Evolutionary conservation across 2,797 vertebrate species (phyloP), one percentile per base, ranked within the genome.

Genomic region (Gallirallus australis): DNA sequence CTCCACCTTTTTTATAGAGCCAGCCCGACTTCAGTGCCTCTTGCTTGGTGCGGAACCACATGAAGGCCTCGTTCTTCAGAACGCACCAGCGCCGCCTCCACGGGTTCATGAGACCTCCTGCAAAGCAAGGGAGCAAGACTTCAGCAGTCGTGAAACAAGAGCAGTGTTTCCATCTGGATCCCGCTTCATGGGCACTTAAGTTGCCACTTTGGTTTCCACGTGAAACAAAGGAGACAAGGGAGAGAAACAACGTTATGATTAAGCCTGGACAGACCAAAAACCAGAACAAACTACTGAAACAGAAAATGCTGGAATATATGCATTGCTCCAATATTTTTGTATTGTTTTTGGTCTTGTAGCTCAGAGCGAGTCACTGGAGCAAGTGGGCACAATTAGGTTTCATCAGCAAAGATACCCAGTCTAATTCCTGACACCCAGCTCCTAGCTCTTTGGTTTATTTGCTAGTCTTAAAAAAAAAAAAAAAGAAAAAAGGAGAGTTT

Each of bases 11-110:
- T 93, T 99, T 99, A 94, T 99, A 99, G 21, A 99, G 98, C 99
- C 99, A 99, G 73, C 99, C 99, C 0, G 98, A 99, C 94, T 99
- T 99, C 42, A 99, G 95, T 1, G 99, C 99, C 90, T 99, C 99
- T 97, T 99, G 99, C 93, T 99, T 99, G 69, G 99, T 98, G 63
- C 99, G 98, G 96, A 99, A 99, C 99, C 99, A 99, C 99, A 99
- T 99, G 97, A 99, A 99, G 45, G 99, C 99, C 93, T 99, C 99
- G 0, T 99, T 99, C 96, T 99, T 99, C 72, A 99, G 97, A 48
- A 99, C 99, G 12, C 99, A 99, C 99, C 99, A 99, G 89, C 99
- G 99, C 1, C 99, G 98, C 25, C 98, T 98, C 99, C 99, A 99
- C 0, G 99, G 98, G 95, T 99, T 99, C 99, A 99, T 99, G 75